Evolutionary conservation across 2,797 vertebrate genomes (phyloP).

Genomic region (Silurus aristotelis): DNA sequence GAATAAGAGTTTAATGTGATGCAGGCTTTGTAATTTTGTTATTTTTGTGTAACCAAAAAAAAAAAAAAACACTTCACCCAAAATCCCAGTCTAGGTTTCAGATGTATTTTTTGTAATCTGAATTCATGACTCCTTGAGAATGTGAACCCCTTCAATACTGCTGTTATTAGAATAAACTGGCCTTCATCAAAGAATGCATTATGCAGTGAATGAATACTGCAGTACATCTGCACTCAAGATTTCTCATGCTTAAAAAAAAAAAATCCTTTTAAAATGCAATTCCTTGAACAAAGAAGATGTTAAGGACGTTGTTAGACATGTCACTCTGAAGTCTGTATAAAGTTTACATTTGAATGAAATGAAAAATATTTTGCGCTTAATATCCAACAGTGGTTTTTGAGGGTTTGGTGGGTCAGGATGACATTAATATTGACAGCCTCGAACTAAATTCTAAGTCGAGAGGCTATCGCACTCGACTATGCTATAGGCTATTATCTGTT

Average conservation of each 20-base stretch:
- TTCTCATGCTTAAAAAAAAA: neutral
- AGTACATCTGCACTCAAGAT: neutral
- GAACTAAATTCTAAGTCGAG: neutral
- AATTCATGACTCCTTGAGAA: neutral
- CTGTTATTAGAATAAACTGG: slow-evolving; percentile 18
- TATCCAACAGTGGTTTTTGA: neutral
- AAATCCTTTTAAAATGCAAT: neutral
- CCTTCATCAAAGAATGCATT: slow-evolving; percentile 3
- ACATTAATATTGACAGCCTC: neutral
- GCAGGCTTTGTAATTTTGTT: neutral
- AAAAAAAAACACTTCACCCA: no score
- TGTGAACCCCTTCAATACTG: neutral
- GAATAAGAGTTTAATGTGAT: neutral
- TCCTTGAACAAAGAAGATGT: neutral
- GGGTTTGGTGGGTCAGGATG: neutral
- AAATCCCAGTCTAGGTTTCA: neutral
- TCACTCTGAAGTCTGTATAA: neutral
- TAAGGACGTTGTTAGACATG: neutral
- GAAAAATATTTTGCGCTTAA: neutral
- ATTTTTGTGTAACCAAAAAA: neutral
- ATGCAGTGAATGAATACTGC: neutral
- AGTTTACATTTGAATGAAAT: neutral
- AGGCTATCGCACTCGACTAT: neutral
- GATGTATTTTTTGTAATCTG: neutral
- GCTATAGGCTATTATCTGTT: neutral